These are phyloP conservation scores for Perizoma affinitatum DNA, from an alignment of 2,888 invertebrate species.

Conservation along the genomic window DNA sequence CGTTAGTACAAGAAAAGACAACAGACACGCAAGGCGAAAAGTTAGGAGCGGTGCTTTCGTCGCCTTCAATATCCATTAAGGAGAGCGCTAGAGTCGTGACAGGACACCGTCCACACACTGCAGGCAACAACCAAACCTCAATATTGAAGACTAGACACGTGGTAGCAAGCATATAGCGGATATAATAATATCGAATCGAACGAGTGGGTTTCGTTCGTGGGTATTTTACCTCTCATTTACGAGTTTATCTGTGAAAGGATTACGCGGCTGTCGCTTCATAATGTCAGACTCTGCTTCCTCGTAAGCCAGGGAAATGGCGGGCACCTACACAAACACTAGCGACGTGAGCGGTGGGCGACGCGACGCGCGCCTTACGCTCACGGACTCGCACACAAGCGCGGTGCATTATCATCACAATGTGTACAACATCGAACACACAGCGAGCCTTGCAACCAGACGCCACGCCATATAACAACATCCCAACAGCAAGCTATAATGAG, in stretches of 20 bases:
- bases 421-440: constrained; percentile 79
- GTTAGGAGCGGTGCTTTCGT: constrained; percentile 77
- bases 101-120: constrained; percentile 67
- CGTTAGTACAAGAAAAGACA: constrained; percentile 67
- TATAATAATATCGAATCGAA: constrained; percentile 76
- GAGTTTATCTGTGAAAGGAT: constrained; percentile 98
- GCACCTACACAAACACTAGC: constrained; percentile 90
- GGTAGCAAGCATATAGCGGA: constrained; percentile 82
- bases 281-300: constrained; percentile 99
- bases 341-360: constrained; percentile 65
- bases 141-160: constrained; percentile 78
- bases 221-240: constrained; percentile 97
- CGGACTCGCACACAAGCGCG: constrained; percentile 61
- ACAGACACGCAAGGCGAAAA: constrained; percentile 78
- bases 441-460: constrained; percentile 54
- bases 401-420: constrained; percentile 67
- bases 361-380: constrained; percentile 41
- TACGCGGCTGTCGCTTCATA: constrained; percentile 99
- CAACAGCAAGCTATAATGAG: neutral
- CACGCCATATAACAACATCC: constrained; percentile 18
- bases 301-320: constrained; percentile 99
- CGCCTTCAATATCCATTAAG: constrained; percentile 74
- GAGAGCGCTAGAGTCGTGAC: constrained; percentile 58
- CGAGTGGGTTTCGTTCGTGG: constrained; percentile 69
- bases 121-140: constrained; percentile 80